phyloP scores from a whole-genome alignment of 2,797 vertebrate genomes.

The Etheostoma perlongum region DNA sequence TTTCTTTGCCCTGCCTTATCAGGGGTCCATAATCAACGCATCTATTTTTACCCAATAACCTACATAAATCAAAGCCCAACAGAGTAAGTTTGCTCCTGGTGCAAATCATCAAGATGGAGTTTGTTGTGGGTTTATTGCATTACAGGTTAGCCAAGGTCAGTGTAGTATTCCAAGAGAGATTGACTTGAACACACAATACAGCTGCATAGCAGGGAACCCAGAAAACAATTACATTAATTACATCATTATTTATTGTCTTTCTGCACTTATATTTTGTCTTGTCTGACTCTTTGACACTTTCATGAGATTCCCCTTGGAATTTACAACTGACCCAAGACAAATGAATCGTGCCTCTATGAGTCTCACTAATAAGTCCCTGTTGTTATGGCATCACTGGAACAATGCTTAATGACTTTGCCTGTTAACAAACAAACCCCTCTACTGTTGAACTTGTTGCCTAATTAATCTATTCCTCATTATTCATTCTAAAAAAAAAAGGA shows the following conservation, averaged over 20 bases:
- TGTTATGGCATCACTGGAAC: slow-evolving; percentile 40
- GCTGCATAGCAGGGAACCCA: background rate
- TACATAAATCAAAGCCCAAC: slow-evolving; percentile 27
- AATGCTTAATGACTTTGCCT: slow-evolving; percentile 54
- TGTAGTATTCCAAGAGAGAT: background rate
- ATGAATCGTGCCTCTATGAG: slow-evolving; percentile 24
- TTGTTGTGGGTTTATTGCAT: slow-evolving; percentile 12
- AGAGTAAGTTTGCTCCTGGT: background rate
- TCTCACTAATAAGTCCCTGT: slow-evolving; percentile 57
- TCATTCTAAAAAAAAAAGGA: slow-evolving; percentile 18
- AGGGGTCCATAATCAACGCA: background rate
- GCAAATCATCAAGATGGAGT: slow-evolving; percentile 10
- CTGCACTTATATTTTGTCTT: background rate
- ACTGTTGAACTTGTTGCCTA: slow-evolving; percentile 34
- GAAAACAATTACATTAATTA: background rate
- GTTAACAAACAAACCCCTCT: slow-evolving; percentile 68
- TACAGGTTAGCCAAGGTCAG: slow-evolving; percentile 18
- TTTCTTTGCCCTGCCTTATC: background rate
- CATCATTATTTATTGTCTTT: background rate
- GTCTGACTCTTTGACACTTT: slow-evolving; percentile 22
- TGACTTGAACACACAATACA: slow-evolving; percentile 4
- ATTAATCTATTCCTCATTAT: slow-evolving; percentile 52
- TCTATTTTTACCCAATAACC: slow-evolving; percentile 19
- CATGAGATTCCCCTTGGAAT: slow-evolving; percentile 17
- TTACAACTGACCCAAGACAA: slow-evolving; percentile 27